phyloP scores from a whole-genome alignment of 92 coral and sea anemone species.

The Parazoanthus swiftii region DNA sequence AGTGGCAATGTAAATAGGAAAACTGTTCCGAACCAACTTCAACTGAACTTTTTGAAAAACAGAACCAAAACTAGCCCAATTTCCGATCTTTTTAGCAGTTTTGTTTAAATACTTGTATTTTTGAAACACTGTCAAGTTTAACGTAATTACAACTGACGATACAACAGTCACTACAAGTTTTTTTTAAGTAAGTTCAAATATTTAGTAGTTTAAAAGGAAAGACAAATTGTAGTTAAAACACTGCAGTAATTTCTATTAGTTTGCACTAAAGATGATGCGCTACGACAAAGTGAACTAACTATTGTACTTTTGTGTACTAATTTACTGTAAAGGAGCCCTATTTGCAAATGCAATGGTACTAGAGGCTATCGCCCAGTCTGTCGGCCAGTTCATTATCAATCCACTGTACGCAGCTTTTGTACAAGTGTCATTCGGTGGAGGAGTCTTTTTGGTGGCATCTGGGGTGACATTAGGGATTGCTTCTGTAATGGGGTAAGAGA shows the following conservation, averaged over 20 bases:
- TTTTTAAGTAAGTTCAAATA: too few species aligned
- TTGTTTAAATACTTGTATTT: too few species aligned
- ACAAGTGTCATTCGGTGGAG: slow-evolving; percentile 9
- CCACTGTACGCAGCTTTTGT: background rate
- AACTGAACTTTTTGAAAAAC: background rate
- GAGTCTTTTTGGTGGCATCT: slow-evolving; percentile 2
- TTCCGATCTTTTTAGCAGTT: too few species aligned
- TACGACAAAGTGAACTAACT: too few species aligned
- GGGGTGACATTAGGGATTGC: background rate
- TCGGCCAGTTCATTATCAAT: background rate
- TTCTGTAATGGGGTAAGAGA: background rate
- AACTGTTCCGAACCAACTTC: too few species aligned
- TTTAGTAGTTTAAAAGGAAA: too few species aligned
- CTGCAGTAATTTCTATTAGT: background rate
- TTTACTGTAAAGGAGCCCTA: background rate
- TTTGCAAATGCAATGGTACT: background rate
- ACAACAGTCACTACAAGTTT: too few species aligned
- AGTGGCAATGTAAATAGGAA: too few species aligned
- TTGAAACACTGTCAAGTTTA: too few species aligned
- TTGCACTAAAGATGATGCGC: background rate
- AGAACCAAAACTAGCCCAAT: too few species aligned
- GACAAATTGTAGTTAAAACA: background rate
- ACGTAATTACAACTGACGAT: too few species aligned
- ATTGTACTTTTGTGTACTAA: background rate
- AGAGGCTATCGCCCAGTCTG: background rate